Percentiles rank a stretch among this genome's conserved stretches.
These are phyloP conservation scores for Stichopus chloronotus DNA, from an alignment of 35 echinoderm and acorn worm species.

Conservation along the genomic window DNA sequence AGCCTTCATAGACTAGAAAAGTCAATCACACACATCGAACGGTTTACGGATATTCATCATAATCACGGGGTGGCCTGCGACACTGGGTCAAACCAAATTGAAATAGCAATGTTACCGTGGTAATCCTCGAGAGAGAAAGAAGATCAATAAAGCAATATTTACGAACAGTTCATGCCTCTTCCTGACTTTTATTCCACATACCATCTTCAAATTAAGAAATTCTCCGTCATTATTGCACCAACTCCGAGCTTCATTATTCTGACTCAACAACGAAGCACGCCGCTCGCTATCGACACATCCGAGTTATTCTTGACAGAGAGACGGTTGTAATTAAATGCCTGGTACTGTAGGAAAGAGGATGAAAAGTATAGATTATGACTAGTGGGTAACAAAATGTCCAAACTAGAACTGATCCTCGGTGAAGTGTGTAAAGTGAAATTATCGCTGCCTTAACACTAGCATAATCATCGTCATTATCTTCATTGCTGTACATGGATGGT, in stretches of 20 bases:
- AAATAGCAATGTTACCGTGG: not conserved
- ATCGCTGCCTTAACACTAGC: too few species aligned
- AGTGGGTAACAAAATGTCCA: not conserved
- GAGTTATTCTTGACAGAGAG: not conserved
- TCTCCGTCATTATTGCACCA: not conserved
- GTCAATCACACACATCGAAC: not conserved
- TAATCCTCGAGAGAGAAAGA: too few species aligned
- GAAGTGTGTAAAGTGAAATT: too few species aligned
- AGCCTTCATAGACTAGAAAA: not conserved
- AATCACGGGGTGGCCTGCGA: not conserved
- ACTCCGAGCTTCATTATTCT: not conserved
- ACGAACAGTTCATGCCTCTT: not conserved
- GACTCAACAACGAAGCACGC: not conserved
- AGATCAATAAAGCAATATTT: not conserved
- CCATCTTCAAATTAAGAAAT: not conserved
- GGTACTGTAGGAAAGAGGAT: not conserved
- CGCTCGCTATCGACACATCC: not conserved
- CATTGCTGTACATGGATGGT: too few species aligned
- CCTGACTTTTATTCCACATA: not conserved
- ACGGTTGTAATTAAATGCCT: not conserved
- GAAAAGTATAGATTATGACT: not conserved
- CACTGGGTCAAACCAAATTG: not conserved
- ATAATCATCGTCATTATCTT: too few species aligned
- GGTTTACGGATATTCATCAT: not conserved
- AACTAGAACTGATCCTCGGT: not conserved